Evolutionary conservation across 1,140 invertebrate species (phyloP).

Genomic region (Chironomus tepperi): DNA sequence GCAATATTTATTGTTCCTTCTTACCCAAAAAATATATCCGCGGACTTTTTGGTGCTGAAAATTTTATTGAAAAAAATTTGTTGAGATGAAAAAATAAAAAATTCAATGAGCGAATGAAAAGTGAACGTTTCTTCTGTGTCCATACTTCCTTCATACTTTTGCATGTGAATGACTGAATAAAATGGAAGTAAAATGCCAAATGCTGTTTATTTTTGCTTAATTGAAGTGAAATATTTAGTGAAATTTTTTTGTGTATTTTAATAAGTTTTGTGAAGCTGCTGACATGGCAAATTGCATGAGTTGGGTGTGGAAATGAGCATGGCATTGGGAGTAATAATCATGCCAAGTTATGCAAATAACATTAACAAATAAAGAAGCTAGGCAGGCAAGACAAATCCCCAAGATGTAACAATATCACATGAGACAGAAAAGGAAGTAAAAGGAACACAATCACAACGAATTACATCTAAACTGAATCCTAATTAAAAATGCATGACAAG

Average conservation of each 20-base stretch:
- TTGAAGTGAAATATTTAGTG: neutral
- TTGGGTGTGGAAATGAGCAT: neutral
- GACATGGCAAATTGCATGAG: neutral
- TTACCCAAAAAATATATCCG: neutral
- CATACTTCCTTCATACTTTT: neutral
- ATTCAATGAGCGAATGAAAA: conserved; percentile 8
- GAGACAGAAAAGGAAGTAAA: neutral
- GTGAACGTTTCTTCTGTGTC: neutral
- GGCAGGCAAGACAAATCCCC: conserved; percentile 4
- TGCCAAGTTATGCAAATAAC: conserved; percentile 12
- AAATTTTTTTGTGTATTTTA: neutral
- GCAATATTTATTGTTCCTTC: neutral
- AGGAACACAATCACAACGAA: neutral
- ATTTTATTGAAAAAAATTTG: no score
- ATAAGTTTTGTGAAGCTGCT: neutral
- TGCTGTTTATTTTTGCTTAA: neutral
- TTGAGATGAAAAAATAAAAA: neutral
- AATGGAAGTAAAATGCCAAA: neutral
- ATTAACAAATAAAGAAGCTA: conserved; percentile 2
- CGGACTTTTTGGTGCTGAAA: no score
- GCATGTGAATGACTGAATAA: neutral
- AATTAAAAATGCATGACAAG: conserved; percentile 24
- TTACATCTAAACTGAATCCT: neutral
- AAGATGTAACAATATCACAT: neutral
- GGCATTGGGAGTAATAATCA: neutral